phyloP scores from a whole-genome alignment of 2,888 invertebrate genomes.

The Amphiduros pacificus region DNA sequence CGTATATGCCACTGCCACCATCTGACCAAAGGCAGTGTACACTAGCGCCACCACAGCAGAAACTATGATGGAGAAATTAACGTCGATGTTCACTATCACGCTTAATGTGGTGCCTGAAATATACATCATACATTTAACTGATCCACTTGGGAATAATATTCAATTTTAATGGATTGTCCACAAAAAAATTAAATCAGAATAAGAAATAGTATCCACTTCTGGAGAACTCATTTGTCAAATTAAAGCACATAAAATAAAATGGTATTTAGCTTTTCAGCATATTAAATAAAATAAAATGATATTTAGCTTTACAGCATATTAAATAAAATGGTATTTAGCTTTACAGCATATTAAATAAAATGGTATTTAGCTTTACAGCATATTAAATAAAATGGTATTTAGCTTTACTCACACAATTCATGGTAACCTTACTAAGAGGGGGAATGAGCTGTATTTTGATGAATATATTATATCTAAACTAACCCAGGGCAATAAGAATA shows the following conservation, averaged over 20 bases:
- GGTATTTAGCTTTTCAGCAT: too few relatives aligned
- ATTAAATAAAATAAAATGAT: too few relatives aligned
- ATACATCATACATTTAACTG: not conserved
- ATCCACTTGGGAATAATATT: too few relatives aligned
- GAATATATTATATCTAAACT: not conserved
- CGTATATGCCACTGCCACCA: conserved; percentile 53
- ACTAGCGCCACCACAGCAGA: conserved; percentile 44
- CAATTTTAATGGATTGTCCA: too few relatives aligned
- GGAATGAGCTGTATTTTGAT: too few relatives aligned
- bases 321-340: too few relatives aligned
- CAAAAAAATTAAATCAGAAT: not conserved
- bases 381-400: too few relatives aligned
- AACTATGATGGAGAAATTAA: conserved; percentile 36
- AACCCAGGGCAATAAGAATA: conserved; percentile 51
- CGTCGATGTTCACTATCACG: conserved; percentile 41
- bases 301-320: too few relatives aligned
- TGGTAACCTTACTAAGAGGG: too few relatives aligned
- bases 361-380: too few relatives aligned
- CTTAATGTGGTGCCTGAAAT: conserved; percentile 46
- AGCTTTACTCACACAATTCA: too few relatives aligned
- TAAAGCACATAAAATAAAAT: not conserved
- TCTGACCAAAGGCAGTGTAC: conserved; percentile 51
- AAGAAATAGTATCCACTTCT: not conserved
- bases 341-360: too few relatives aligned
- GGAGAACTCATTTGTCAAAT: not conserved